Base-by-base conservation (phyloP, 64 coral and sea anemone genomes). In the Montipora sp. region DNA sequence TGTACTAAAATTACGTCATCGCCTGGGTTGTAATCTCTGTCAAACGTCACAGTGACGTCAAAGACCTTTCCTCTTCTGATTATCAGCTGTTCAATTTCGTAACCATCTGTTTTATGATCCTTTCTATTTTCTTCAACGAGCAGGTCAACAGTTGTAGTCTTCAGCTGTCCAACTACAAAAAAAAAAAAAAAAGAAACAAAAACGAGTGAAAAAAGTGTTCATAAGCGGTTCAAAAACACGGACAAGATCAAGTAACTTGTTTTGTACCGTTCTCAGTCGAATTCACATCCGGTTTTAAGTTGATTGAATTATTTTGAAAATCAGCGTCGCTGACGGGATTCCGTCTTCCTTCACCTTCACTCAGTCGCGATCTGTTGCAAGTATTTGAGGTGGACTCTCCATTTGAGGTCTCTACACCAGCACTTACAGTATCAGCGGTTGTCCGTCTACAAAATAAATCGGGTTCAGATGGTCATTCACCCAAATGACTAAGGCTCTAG, bases 71-170 rank as follows among this genome's bases (percentile, higher is more conserved):
- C 89, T 11, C 87, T 16, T 24, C 87, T 89, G 51, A 89, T 23
- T 63, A 89, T 89, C n/a, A 89, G 49, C 23, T 89, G 24, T 11
- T 76, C 22, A 77, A 89, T 77, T 16, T 89, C 87, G 9, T 89
- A 75, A 48, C 57, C 72, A 77, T 77, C 73, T 15, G 75, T 78
- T 24, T 58, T 63, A 22, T 90, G 89, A 9, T 50, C 77, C 15
- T 80, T 21, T 3, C 65, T 78, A 63, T 90, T 90, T 81, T 69
- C 61, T 23, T 81, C 9, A 16, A 61, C 13, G 58, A 80, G 60
- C 47, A 78, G 58, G 13, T 90, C 19, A 48, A 90, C 18, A 48
- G 21, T n/a, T 23, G 59, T 21, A 6, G 89, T 77, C 47, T 68
- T 78, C 51, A 90, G 59, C 77, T 80, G 58, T 18, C 49, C 18